Percentiles rank a stretch among this genome's conserved stretches.
Conservation (phyloP, 2,888 invertebrate species). For the Beris chalybata region DNA sequence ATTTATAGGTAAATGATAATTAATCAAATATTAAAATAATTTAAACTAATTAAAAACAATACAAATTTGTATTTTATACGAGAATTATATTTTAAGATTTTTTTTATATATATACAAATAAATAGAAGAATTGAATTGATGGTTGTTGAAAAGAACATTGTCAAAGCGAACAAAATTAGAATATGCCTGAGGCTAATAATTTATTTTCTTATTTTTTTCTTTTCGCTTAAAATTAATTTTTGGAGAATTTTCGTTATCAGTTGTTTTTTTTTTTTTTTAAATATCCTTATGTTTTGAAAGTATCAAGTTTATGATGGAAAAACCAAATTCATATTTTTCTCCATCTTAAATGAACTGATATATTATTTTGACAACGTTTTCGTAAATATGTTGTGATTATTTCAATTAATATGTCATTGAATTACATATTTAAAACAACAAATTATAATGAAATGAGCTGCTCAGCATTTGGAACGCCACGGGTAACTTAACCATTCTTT, state of each 20-base stretch:
- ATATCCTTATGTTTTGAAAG: background rate
- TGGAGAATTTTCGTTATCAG: slow-evolving; percentile 3
- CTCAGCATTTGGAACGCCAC: no score
- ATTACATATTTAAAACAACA: no score
- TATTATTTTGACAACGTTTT: no score
- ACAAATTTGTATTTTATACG: slow-evolving; percentile 28
- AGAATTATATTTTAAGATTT: slow-evolving; percentile 20
- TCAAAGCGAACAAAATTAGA: background rate
- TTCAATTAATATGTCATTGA: no score
- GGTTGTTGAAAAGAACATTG: slow-evolving; percentile 15
- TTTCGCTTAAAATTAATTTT: background rate
- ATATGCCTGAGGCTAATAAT: background rate
- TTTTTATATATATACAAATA: slow-evolving; percentile 23
- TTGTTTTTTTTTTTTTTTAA: background rate
- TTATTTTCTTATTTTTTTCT: background rate
- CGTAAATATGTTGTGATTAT: no score
- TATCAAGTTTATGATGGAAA: background rate
- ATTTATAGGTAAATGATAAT: slow-evolving; percentile 23
- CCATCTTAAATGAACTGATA: no score
- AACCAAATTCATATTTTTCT: no score
- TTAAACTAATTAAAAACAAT: slow-evolving; percentile 14
- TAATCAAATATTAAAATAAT: slow-evolving; percentile 18
- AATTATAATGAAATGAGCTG: no score
- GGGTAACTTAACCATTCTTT: no score
- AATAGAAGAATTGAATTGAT: slow-evolving; percentile 21